These are phyloP conservation scores for Leptoteleia sp. DNA, from an alignment of 1,140 invertebrate species.

Conservation along the genomic window DNA sequence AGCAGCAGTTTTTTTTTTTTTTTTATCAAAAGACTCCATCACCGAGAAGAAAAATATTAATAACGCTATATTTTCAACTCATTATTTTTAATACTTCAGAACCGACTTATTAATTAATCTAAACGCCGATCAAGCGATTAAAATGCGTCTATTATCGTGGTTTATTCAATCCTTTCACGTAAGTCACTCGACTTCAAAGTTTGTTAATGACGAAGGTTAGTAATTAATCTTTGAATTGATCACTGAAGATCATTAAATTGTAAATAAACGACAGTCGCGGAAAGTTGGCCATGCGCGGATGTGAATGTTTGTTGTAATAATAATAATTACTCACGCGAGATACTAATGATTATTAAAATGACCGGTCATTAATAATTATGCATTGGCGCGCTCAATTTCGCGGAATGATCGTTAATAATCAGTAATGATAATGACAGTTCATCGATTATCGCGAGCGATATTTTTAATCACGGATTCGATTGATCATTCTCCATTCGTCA, in stretches of 20 bases:
- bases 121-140: neutral
- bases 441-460: slow-evolving; percentile 13
- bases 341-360: slow-evolving; percentile 45
- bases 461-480: neutral
- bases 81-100: too few species aligned
- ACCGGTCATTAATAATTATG: slow-evolving; percentile 44
- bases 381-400: slow-evolving; percentile 18
- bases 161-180: neutral
- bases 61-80: too few species aligned
- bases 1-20: too few species aligned
- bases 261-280: slow-evolving; percentile 43
- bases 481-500: too few species aligned
- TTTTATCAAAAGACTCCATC: too few species aligned
- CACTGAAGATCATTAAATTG: slow-evolving; percentile 27
- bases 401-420: slow-evolving; percentile 27
- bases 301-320: slow-evolving; percentile 50
- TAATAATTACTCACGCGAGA: slow-evolving; percentile 36
- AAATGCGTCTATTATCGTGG: neutral
- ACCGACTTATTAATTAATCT: neutral
- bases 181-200: neutral
- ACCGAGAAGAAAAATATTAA: too few species aligned
- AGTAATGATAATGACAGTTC: slow-evolving; percentile 30
- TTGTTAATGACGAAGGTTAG: slow-evolving; percentile 19
- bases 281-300: slow-evolving; percentile 37
- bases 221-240: slow-evolving; percentile 36